Conservation (phyloP, 2,888 invertebrate genomes). For the Lingula anatina region DNA sequence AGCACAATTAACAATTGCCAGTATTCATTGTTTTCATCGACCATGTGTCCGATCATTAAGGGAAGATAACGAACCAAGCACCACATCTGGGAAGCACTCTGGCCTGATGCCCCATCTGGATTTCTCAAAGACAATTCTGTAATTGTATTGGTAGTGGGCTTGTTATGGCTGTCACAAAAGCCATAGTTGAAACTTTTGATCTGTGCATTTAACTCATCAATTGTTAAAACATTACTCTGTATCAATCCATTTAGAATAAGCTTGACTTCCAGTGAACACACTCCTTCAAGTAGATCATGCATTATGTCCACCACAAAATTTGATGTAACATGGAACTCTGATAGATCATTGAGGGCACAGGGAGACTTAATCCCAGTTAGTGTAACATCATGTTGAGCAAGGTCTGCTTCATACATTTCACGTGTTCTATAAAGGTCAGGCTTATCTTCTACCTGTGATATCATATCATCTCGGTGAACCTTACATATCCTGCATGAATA, state of each 20-base stretch:
- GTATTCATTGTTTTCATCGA: neutral
- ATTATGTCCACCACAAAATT: constrained; percentile 6
- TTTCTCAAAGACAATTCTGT: neutral
- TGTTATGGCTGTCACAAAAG: neutral
- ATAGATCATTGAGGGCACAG: constrained; percentile 4
- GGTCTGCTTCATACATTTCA: neutral
- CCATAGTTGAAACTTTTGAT: constrained; percentile 6
- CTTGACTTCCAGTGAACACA: constrained; percentile 1
- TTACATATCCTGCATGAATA: constrained; percentile 2
- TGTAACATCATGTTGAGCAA: neutral
- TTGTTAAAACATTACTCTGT: constrained; percentile 1
- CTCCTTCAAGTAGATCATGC: constrained; percentile 8
- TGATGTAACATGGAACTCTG: constrained; percentile 1
- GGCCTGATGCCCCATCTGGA: neutral
- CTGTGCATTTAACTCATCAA: constrained; percentile 1
- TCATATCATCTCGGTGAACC: neutral
- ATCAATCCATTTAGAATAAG: constrained; percentile 1
- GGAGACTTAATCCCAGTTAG: constrained; percentile 3
- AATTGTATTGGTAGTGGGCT: neutral
- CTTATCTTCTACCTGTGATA: neutral
- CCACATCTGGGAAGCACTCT: constrained; percentile 7
- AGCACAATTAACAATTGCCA: constrained; percentile 5
- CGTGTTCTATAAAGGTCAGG: neutral
- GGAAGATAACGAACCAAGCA: constrained; percentile 5
- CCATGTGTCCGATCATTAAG: constrained; percentile 3